phyloP scores from a whole-genome alignment of 1,140 invertebrate genomes.

The Temnothorax nylanderi region DNA sequence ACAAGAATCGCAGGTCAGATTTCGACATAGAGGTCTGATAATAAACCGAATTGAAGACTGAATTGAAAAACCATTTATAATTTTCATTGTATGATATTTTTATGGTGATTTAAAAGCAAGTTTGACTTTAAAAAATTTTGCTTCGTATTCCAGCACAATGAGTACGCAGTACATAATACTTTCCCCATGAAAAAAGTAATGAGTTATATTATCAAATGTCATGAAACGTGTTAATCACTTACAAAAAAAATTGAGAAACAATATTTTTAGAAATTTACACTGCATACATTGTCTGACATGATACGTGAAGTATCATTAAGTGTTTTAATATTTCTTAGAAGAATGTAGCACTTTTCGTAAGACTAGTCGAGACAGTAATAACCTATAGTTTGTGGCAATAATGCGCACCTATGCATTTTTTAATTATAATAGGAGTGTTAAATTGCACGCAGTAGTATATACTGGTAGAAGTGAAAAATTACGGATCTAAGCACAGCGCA shows the following conservation, averaged over 20 bases:
- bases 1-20: constrained; percentile 66
- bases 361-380: not conserved
- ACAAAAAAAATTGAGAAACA: not conserved
- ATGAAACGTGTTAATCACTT: not conserved
- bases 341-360: not conserved
- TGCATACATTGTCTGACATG: not conserved
- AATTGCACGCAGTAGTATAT: not conserved
- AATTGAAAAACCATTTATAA: not conserved
- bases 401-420: not conserved
- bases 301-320: not conserved
- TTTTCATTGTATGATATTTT: not conserved
- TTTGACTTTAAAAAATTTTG: not conserved
- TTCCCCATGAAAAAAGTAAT: not conserved
- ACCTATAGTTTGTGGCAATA: not conserved
- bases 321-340: not conserved
- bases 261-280: not conserved
- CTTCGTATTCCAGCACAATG: not conserved
- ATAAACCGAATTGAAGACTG: not conserved
- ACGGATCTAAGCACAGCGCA: not conserved
- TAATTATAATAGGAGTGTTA: not conserved
- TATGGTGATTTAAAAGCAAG: not conserved
- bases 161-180: not conserved
- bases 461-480: constrained; percentile 39
- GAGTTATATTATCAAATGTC: not conserved
- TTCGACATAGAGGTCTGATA: constrained; percentile 41